Evolutionary conservation across 1,140 invertebrate genomes (phyloP).

Genomic region (Euwallacea fornicatus): DNA sequence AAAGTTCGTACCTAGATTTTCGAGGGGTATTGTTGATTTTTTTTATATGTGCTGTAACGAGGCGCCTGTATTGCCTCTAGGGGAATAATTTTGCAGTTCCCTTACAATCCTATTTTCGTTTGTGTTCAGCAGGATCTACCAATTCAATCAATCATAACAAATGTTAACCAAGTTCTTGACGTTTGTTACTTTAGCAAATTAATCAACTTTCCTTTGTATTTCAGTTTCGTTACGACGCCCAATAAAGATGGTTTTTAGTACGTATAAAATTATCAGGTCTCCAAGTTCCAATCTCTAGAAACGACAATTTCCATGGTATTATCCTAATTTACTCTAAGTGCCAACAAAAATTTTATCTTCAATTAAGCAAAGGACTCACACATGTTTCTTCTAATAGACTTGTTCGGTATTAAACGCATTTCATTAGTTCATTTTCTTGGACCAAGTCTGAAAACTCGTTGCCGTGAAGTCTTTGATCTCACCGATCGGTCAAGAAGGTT

Average conservation of each 20-base stretch:
- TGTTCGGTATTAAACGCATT: not conserved
- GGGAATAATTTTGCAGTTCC: too few species aligned
- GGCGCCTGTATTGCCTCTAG: not conserved
- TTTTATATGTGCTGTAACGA: not conserved
- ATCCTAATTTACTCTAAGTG: not conserved
- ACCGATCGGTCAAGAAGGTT: not conserved
- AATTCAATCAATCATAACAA: not conserved
- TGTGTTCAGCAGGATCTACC: not conserved
- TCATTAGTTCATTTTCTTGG: not conserved
- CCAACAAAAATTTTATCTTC: not conserved
- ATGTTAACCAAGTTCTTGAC: too few species aligned
- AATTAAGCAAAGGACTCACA: not conserved
- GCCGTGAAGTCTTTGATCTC: not conserved
- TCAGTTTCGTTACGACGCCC: too few species aligned
- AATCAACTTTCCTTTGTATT: too few species aligned
- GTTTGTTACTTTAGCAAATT: too few species aligned
- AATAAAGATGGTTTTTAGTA: too few species aligned
- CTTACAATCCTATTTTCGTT: not conserved
- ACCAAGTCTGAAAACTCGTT: not conserved
- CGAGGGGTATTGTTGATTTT: not conserved
- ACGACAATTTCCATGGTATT: not conserved
- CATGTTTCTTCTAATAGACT: not conserved
- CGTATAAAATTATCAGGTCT: too few species aligned
- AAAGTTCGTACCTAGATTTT: not conserved
- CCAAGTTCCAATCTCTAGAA: too few species aligned